Conservation (phyloP, 2,888 invertebrate genomes). For the Dryocosmus kuriphilus region DNA sequence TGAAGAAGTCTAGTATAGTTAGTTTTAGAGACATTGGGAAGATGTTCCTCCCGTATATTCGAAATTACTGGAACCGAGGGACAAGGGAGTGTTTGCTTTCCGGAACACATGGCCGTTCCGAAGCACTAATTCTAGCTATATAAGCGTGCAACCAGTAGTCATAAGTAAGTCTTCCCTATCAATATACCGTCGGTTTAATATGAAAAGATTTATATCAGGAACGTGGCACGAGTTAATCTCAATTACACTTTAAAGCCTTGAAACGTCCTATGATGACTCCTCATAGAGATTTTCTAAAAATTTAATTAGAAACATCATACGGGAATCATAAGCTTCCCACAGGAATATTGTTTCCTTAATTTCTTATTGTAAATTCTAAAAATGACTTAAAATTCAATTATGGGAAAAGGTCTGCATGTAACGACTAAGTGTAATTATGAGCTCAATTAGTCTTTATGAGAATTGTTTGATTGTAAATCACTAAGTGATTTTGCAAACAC, state of each 20-base stretch:
- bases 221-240: slow-evolving; percentile 20
- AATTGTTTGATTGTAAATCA: too few relatives aligned
- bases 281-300: slow-evolving; percentile 3
- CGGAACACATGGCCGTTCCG: slow-evolving; percentile 41
- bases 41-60: background rate
- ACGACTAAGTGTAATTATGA: background rate
- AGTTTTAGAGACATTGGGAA: slow-evolving; percentile 21
- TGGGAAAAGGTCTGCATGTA: background rate
- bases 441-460: background rate
- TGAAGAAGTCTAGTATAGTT: background rate
- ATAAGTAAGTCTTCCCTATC: background rate
- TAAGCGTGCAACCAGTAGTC: slow-evolving; percentile 2
- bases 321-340: background rate
- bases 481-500: background rate
- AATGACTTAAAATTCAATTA: background rate
- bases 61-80: slow-evolving; percentile 2
- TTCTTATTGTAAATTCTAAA: too few relatives aligned
- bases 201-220: slow-evolving; percentile 16
- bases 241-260: background rate
- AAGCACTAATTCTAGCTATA: slow-evolving; percentile 33
- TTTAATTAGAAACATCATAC: background rate
- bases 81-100: slow-evolving; percentile 39
- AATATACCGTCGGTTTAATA: slow-evolving; percentile 16
- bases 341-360: background rate
- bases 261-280: background rate